Evolutionary conservation across 2,797 vertebrate species (phyloP).

Genomic region (Pangasius krempfi): DNA sequence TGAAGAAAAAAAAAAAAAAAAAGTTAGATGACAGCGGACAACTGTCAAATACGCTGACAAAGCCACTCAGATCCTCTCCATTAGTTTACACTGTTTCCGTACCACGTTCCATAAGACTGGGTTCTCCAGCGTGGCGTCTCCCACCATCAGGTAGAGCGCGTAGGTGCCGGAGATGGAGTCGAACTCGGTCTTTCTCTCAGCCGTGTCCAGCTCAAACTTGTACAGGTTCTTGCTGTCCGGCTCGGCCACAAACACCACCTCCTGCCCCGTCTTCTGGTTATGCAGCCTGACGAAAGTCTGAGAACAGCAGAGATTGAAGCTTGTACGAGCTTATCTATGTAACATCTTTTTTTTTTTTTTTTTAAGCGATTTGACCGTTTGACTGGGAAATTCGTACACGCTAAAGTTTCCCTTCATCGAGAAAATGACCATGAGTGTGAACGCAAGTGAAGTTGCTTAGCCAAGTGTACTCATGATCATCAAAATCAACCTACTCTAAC

Average conservation of each 20-base stretch:
- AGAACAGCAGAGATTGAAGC: not conserved
- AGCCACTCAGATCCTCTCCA: not conserved
- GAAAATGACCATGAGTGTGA: not conserved
- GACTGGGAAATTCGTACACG: not conserved
- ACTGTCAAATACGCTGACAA: not conserved
- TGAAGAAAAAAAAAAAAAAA: not conserved
- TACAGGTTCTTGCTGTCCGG: constrained; percentile 94
- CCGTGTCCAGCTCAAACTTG: constrained; percentile 95
- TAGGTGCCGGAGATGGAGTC: constrained; percentile 95
- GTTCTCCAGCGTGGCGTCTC: constrained; percentile 96
- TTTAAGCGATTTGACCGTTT: too few relatives aligned
- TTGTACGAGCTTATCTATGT: not conserved
- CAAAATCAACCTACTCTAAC: not conserved
- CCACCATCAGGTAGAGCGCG: constrained; percentile 92
- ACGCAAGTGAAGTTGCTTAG: not conserved
- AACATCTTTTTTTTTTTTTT: not conserved
- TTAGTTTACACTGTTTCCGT: constrained; percentile 61
- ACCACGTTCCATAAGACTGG: constrained; percentile 98
- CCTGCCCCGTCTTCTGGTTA: constrained; percentile 96
- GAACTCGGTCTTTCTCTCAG: constrained; percentile 92
- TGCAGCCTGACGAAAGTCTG: constrained; percentile 96
- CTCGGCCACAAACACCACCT: constrained; percentile 97
- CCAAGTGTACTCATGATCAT: too few relatives aligned
- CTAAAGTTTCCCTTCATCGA: not conserved
- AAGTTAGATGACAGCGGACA: not conserved